Evolutionary conservation across 2,888 invertebrate genomes (phyloP).

Genomic region (Tenodera sinensis): DNA sequence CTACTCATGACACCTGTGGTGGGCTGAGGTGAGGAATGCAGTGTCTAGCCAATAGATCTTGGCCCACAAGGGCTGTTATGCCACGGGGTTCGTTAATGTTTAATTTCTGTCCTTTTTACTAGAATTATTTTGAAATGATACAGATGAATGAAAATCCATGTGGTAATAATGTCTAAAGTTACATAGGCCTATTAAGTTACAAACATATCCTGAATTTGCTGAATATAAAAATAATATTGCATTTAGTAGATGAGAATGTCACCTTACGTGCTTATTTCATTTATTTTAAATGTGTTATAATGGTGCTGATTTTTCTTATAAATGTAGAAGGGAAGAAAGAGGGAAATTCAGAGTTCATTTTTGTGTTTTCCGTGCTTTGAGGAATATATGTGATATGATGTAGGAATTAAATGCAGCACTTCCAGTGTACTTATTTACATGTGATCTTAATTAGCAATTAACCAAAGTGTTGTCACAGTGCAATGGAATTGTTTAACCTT

Average conservation of each 20-base stretch:
- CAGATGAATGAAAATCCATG: too few species aligned
- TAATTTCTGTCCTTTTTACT: too few species aligned
- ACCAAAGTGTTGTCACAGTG: not conserved
- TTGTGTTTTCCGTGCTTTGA: not conserved
- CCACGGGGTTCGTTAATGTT: too few species aligned
- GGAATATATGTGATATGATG: not conserved
- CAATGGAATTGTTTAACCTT: not conserved
- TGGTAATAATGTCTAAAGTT: not conserved
- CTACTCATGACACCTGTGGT: too few species aligned
- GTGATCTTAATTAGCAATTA: not conserved
- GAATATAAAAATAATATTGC: not conserved
- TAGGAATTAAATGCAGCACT: not conserved
- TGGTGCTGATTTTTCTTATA: not conserved
- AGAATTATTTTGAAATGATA: too few species aligned
- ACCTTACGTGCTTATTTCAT: not conserved
- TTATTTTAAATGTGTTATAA: not conserved
- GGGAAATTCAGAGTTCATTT: not conserved
- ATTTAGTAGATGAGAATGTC: not conserved
- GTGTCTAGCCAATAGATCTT: too few species aligned
- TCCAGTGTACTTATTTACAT: not conserved
- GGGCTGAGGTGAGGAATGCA: too few species aligned
- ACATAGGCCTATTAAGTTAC: not conserved
- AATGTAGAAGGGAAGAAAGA: not conserved
- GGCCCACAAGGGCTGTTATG: too few species aligned
- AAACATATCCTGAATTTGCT: not conserved